phyloP scores from a whole-genome alignment of 2,888 invertebrate genomes.

The Cataglyphis livida region DNA sequence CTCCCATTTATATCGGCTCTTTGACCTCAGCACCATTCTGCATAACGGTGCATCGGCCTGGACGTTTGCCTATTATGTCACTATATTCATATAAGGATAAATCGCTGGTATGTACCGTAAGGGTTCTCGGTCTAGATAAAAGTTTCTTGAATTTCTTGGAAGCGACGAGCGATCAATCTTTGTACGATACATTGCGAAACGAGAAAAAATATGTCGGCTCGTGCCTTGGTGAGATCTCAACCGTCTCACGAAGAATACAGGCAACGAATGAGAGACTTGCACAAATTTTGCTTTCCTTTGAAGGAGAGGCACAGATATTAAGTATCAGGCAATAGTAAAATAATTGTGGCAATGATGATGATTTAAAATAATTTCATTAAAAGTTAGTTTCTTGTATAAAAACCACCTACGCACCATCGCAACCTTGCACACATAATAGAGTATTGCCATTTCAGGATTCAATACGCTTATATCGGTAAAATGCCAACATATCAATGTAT shows the following conservation, averaged over 20 bases:
- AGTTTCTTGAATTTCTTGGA: conserved; percentile 46
- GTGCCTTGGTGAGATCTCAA: conserved; percentile 13
- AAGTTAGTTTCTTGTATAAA: too few species aligned
- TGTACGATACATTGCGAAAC: neutral
- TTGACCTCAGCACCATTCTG: conserved; percentile 80
- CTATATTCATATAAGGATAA: conserved; percentile 71
- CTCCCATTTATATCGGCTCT: conserved; percentile 70
- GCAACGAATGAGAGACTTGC: neutral
- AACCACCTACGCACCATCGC: neutral
- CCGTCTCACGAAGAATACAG: neutral
- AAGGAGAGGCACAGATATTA: neutral
- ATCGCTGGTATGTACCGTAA: conserved; percentile 63
- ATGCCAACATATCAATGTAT: neutral
- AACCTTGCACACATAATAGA: neutral
- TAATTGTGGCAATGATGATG: neutral
- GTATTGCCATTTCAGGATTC: neutral
- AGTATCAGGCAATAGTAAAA: neutral
- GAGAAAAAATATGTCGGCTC: neutral
- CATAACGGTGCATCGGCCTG: conserved; percentile 83
- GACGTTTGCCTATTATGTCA: conserved; percentile 81
- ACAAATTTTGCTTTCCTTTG: neutral
- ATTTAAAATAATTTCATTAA: neutral
- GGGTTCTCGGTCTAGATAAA: conserved; percentile 34
- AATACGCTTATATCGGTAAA: neutral
- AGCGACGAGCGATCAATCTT: conserved; percentile 36